These are phyloP conservation scores for Anseranas semipalmata DNA, from an alignment of 2,113 vertebrate genomes.

Conservation along the genomic window DNA sequence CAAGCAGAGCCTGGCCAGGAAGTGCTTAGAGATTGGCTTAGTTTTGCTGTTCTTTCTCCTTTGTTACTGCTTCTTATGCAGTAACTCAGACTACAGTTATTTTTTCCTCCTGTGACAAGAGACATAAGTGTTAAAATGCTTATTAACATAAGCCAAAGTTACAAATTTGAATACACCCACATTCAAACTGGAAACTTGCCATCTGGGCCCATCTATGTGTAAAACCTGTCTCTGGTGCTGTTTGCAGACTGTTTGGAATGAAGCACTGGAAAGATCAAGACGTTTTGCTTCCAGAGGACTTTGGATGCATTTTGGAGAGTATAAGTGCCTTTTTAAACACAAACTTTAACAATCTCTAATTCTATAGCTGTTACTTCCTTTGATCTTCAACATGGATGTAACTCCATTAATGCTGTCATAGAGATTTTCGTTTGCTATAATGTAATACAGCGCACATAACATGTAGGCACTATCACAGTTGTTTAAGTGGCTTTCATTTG, in stretches of 20 bases:
- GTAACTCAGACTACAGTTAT: neutral
- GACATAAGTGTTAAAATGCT: slow-evolving; percentile 7
- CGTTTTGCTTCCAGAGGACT: neutral
- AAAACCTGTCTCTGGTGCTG: neutral
- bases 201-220: neutral
- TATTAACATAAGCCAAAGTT: neutral
- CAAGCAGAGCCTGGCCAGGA: neutral
- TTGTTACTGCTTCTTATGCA: neutral
- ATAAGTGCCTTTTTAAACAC: neutral
- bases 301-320: neutral
- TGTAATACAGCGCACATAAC: neutral
- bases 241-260: neutral
- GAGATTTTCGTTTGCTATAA: neutral
- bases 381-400: neutral
- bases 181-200: neutral
- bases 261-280: neutral
- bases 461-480: neutral
- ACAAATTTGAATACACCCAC: neutral
- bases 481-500: slow-evolving; percentile 16
- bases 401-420: neutral
- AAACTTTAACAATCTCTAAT: neutral
- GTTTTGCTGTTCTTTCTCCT: neutral
- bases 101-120: neutral
- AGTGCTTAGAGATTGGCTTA: neutral
- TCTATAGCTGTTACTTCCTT: neutral